Base-by-base conservation (phyloP, 64 coral and sea anemone species). In the Dendrophyllia cribrosa region DNA sequence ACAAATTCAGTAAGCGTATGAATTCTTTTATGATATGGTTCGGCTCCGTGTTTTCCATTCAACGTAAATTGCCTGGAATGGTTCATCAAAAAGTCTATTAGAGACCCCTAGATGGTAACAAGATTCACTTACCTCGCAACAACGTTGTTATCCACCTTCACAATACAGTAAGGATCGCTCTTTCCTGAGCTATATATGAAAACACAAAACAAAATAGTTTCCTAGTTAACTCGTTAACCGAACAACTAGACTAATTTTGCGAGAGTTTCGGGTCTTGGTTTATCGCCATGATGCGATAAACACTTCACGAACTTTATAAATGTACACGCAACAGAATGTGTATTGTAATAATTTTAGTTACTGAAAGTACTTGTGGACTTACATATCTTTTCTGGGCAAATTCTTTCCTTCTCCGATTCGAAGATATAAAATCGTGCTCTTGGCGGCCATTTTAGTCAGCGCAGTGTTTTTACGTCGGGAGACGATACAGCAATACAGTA, bases 321-420 rank as follows among this genome's bases (percentile, higher is more conserved):
- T 34, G 34, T 34, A 34, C 34, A 34, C 34, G 34, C 34, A 34
- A 34, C 34, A 34, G 34, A 34, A 34, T 0, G 34, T 34, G 34
- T 34, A 34, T 34, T 34, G 34, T 34, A 34, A 34, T 34, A 34
- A 34, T 34, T 34, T 34, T 2, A 34, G 34, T 34, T 34, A n/a
- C n/a, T n/a, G 0, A 34, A 34, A 34, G 34, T 34, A 34, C 34
- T 34, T 2, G 34, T 20, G 7, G 66, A 9, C 95, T 97, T 83
- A 97, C 95, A 97, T 87, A 23, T 97, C 95, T 83, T 91, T 97
- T 4, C 77, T 52, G 20, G 95, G 95, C 2, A 97, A 76, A 44
- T 97, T 94, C 90, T 97, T 97, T 56, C 92, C 95, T 46, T 97
- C 95, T 58, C 95, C 91, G 3, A 97, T 83, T 20, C 95, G 95